Conservation (phyloP, 2,888 invertebrate species). For the Chloromyia formosa region DNA sequence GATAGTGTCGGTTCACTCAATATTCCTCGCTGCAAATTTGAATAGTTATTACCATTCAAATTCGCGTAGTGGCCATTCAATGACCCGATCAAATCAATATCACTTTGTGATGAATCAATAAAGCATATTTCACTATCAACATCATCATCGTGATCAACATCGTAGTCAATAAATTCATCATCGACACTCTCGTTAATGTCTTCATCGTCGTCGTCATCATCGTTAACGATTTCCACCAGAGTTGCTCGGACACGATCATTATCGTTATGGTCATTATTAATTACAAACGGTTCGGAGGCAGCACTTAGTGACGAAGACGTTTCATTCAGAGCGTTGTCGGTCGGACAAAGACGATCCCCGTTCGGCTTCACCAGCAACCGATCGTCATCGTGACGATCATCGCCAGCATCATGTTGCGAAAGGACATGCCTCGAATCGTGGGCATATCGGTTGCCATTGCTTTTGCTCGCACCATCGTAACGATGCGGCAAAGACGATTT, state of each 20-base stretch:
- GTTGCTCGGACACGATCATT: slow-evolving; percentile 42
- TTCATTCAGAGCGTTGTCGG: background rate
- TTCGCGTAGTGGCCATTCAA: slow-evolving; percentile 19
- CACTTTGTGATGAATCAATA: slow-evolving; percentile 50
- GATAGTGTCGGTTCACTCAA: slow-evolving; percentile 26
- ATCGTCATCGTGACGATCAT: slow-evolving; percentile 46
- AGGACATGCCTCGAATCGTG: slow-evolving; percentile 33
- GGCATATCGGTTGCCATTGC: slow-evolving; percentile 18
- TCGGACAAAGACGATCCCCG: background rate
- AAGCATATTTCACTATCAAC: slow-evolving; percentile 50
- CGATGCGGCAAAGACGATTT: slow-evolving; percentile 42
- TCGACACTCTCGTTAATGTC: slow-evolving; percentile 28
- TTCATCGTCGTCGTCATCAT: slow-evolving; percentile 31
- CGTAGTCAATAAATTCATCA: slow-evolving; percentile 35
- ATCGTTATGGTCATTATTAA: slow-evolving; percentile 32
- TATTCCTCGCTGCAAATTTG: slow-evolving; percentile 6
- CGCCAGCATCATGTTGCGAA: slow-evolving; percentile 42
- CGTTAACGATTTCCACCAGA: slow-evolving; percentile 39
- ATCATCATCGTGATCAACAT: slow-evolving; percentile 35
- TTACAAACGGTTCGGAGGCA: background rate
- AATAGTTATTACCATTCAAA: background rate
- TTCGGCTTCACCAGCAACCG: slow-evolving; percentile 34
- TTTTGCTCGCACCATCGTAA: slow-evolving; percentile 39
- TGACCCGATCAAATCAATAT: slow-evolving; percentile 48
- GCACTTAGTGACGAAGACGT: background rate